These are phyloP conservation scores for Sanderia malayensis DNA, from an alignment of 30 jellyfish, hydroid and myxozoan genomes.

Conservation along the genomic window DNA sequence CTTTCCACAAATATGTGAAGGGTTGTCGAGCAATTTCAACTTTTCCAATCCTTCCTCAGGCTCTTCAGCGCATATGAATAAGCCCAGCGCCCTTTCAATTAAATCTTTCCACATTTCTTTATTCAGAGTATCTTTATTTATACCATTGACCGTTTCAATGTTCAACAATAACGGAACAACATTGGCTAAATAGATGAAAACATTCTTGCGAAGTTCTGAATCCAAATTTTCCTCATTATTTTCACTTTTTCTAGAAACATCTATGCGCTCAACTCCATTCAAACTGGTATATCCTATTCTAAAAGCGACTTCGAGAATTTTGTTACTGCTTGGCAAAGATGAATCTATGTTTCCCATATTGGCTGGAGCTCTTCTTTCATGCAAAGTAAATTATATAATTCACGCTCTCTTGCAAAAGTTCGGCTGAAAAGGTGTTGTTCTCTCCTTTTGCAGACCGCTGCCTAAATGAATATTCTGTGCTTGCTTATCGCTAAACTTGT, in stretches of 20 bases:
- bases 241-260: not conserved
- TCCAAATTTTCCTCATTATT: not conserved
- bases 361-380: too few species aligned
- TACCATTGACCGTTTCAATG: constrained; percentile 34
- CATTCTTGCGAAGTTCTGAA: not conserved
- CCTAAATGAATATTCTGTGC: too few species aligned
- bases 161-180: constrained; percentile 29
- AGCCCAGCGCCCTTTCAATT: constrained; percentile 54
- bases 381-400: too few species aligned
- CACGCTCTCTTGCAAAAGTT: too few species aligned
- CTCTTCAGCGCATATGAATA: constrained; percentile 68
- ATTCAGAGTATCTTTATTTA: constrained; percentile 46
- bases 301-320: constrained; percentile 23
- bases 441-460: too few species aligned
- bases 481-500: too few species aligned
- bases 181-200: constrained; percentile 35
- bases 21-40: constrained; percentile 43
- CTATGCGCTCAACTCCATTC: constrained; percentile 12
- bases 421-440: too few species aligned
- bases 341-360: constrained; percentile 62
- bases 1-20: constrained; percentile 82
- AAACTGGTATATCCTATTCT: too few species aligned
- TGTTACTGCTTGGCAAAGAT: not conserved
- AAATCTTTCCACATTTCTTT: constrained; percentile 32
- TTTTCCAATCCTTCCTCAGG: constrained; percentile 50